Conservation (phyloP, 2,888 invertebrate species). For the Latheticus oryzae region DNA sequence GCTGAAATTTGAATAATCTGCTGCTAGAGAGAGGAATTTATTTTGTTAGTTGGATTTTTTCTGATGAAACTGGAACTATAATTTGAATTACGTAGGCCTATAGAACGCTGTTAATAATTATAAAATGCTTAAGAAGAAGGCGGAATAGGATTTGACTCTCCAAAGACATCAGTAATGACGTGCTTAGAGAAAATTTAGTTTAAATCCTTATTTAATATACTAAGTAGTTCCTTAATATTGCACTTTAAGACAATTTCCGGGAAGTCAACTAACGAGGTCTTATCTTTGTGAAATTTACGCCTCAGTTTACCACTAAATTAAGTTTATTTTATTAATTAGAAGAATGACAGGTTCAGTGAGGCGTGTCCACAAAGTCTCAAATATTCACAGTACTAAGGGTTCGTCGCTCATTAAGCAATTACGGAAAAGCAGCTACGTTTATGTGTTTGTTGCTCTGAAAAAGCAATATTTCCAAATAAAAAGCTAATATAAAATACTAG, state of each 20-base stretch:
- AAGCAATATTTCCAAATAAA: constrained; percentile 15
- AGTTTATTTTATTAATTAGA: constrained; percentile 38
- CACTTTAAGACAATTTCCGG: constrained; percentile 43
- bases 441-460: constrained; percentile 2
- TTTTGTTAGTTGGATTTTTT: too few relatives aligned
- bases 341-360: constrained; percentile 38
- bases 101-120: constrained; percentile 1
- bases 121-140: constrained; percentile 26
- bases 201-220: constrained; percentile 35
- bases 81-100: too few relatives aligned
- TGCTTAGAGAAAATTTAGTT: constrained; percentile 30
- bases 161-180: constrained; percentile 32
- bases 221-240: constrained; percentile 39
- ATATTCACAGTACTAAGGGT: constrained; percentile 13
- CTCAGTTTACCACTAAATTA: constrained; percentile 27
- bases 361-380: constrained; percentile 14
- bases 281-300: constrained; percentile 38
- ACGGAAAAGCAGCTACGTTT: constrained; percentile 5
- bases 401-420: constrained; percentile 26
- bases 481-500: constrained; percentile 4
- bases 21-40: too few relatives aligned
- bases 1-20: too few relatives aligned
- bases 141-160: constrained; percentile 21
- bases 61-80: too few relatives aligned
- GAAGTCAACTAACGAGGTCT: constrained; percentile 39